Conservation (phyloP, 2,113 vertebrate genomes). For the Chloebia gouldiae region DNA sequence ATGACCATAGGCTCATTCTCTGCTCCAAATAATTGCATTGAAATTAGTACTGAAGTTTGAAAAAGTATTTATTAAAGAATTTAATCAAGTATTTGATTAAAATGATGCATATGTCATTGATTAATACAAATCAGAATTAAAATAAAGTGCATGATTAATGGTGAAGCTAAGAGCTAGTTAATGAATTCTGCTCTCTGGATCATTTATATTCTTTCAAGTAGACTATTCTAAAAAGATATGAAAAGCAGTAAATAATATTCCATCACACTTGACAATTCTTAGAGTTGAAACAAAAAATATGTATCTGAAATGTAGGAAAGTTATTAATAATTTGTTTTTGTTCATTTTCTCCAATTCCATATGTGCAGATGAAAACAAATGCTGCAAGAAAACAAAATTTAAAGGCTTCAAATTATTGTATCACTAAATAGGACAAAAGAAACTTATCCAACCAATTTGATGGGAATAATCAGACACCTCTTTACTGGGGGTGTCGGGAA, state of each 20-base stretch:
- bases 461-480: background rate
- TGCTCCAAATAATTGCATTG: background rate
- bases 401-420: background rate
- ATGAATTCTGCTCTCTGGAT: background rate
- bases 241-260: background rate
- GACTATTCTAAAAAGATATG: background rate
- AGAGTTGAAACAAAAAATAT: background rate
- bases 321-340: background rate
- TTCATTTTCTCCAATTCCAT: background rate
- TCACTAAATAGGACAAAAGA: background rate
- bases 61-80: slow-evolving; percentile 7
- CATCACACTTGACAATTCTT: background rate
- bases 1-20: background rate
- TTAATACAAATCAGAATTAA: slow-evolving; percentile 23
- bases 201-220: slow-evolving; percentile 4
- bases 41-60: background rate
- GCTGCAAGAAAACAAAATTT: background rate
- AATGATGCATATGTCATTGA: slow-evolving; percentile 13
- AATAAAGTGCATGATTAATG: slow-evolving; percentile 14
- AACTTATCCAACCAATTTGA: background rate
- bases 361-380: background rate
- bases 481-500: rapidly evolving
- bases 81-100: slow-evolving; percentile 37
- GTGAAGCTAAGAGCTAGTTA: background rate
- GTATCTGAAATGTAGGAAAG: background rate